These are phyloP conservation scores for Semotilus atromaculatus DNA, from an alignment of 2,797 vertebrate genomes.

Conservation along the genomic window DNA sequence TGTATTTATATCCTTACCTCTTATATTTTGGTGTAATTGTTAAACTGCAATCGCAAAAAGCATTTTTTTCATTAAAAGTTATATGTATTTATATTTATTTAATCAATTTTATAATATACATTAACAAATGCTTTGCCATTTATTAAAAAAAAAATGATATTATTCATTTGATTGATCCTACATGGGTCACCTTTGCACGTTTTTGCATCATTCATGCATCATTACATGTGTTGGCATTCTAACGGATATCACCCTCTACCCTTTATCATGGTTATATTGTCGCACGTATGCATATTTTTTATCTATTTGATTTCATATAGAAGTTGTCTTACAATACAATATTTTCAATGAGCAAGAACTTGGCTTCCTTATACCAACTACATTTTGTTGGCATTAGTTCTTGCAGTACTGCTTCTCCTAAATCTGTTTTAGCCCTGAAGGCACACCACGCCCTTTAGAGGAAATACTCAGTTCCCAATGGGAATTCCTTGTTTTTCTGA, in stretches of 20 bases:
- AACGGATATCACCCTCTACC: not conserved
- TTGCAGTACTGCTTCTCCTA: not conserved
- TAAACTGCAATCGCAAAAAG: not conserved
- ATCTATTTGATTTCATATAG: not conserved
- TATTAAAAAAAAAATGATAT: not conserved
- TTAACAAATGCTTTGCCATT: not conserved
- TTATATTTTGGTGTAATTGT: not conserved
- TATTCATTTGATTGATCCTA: not conserved
- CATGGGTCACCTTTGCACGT: not conserved
- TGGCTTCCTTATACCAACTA: not conserved
- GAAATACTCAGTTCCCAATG: constrained; percentile 55
- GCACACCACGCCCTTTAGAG: constrained; percentile 61
- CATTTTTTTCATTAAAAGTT: not conserved
- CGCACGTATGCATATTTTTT: not conserved
- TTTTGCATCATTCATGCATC: not conserved
- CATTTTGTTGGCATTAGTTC: constrained; percentile 35
- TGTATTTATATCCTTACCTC: not conserved
- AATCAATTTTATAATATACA: not conserved
- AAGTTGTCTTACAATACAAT: not conserved
- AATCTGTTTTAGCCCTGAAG: constrained; percentile 44
- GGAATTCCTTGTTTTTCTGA: constrained; percentile 68
- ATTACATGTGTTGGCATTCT: not conserved
- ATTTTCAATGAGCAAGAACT: not conserved
- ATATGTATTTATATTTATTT: not conserved
- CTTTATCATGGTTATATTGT: not conserved